A percentile compares a stretch with the other conserved stretches of the same genome.
These are phyloP conservation scores for Caerostris darwini DNA, from an alignment of 1,140 invertebrate species.

Conservation along the genomic window DNA sequence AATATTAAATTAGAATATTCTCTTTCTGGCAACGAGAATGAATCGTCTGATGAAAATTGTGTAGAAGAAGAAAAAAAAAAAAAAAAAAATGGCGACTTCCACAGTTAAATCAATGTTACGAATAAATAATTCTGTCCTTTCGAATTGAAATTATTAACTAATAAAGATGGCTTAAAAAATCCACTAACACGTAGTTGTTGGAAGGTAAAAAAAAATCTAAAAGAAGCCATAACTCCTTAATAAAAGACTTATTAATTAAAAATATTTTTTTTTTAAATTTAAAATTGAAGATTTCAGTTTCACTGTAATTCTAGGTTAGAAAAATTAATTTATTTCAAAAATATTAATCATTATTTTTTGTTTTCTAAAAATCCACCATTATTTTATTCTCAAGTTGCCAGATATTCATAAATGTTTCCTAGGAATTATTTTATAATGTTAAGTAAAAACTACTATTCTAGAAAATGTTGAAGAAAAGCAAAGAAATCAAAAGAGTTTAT, in stretches of 20 bases:
- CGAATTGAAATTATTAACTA: slow-evolving; percentile 45
- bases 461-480: neutral
- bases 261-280: neutral
- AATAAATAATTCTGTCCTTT: slow-evolving; percentile 70
- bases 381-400: neutral
- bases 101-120: slow-evolving; percentile 47
- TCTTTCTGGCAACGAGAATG: neutral
- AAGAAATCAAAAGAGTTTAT: neutral
- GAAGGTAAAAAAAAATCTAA: neutral
- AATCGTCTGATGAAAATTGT: slow-evolving; percentile 44
- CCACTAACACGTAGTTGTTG: neutral
- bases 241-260: slow-evolving; percentile 70
- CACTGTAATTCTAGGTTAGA: too few species aligned
- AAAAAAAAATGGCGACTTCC: neutral
- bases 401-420: neutral
- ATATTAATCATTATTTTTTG: neutral
- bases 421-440: neutral
- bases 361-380: neutral
- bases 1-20: slow-evolving; percentile 5
- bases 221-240: slow-evolving; percentile 51
- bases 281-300: too few species aligned
- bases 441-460: neutral
- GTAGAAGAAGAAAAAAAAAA: neutral
- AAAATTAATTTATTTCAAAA: neutral
- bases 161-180: slow-evolving; percentile 37